These are phyloP conservation scores for Sclerodermus sp. DNA, from an alignment of 2,888 invertebrate species.

Conservation along the genomic window DNA sequence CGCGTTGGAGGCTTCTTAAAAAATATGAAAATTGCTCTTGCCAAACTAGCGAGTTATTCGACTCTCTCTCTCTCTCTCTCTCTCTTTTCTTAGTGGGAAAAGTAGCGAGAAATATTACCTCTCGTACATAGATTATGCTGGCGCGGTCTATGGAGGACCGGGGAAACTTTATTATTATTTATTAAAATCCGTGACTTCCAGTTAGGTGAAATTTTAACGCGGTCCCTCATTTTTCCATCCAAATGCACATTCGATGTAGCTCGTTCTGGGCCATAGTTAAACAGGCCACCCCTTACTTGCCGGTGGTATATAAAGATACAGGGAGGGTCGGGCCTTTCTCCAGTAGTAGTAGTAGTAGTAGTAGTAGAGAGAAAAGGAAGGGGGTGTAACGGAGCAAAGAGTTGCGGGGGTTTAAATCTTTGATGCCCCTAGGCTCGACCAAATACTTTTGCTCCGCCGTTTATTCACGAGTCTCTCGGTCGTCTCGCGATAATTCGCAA, in stretches of 20 bases:
- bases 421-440: slow-evolving; percentile 29
- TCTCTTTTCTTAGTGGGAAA: too few species aligned
- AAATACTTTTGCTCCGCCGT: slow-evolving; percentile 5
- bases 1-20: too few species aligned
- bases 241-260: slow-evolving; percentile 35
- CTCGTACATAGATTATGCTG: too few species aligned
- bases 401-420: slow-evolving; percentile 35
- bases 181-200: too few species aligned
- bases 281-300: slow-evolving; percentile 4
- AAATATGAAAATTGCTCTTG: too few species aligned
- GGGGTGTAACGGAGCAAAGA: slow-evolving; percentile 16
- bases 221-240: slow-evolving; percentile 11
- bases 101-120: too few species aligned
- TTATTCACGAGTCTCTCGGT: too few species aligned
- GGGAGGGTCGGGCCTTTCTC: not conserved
- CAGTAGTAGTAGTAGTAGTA: not conserved
- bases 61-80: too few species aligned
- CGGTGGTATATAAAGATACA: not conserved
- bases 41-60: too few species aligned
- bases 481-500: not conserved
- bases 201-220: too few species aligned
- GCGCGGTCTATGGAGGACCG: too few species aligned
- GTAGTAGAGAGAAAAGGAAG: not conserved
- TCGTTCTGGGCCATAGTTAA: slow-evolving; percentile 27
- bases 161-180: too few species aligned